These are phyloP conservation scores for Gadopsis marmoratus DNA, from an alignment of 2,797 vertebrate species.

Conservation along the genomic window DNA sequence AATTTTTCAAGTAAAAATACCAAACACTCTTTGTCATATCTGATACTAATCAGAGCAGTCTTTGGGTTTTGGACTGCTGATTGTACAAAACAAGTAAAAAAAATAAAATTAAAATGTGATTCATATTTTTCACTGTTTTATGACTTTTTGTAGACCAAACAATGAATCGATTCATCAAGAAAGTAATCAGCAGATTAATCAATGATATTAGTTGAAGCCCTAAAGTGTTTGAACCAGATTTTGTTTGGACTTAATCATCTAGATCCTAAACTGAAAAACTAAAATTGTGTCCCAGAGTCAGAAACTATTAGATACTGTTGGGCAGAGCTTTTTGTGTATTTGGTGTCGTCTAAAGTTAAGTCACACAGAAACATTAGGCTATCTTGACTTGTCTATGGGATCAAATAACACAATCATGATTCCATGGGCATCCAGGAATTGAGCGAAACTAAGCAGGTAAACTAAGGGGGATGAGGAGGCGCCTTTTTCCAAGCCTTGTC, in stretches of 20 bases:
- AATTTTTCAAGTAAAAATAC: background rate
- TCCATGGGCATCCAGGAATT: too few species aligned
- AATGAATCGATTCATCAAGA: background rate
- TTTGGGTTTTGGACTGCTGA: background rate
- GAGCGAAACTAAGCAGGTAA: too few species aligned
- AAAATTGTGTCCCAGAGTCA: background rate
- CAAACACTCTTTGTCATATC: background rate
- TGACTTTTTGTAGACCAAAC: background rate
- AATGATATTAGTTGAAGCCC: background rate
- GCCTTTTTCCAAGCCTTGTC: too few species aligned
- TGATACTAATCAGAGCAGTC: constrained; percentile 7
- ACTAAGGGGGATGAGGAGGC: too few species aligned
- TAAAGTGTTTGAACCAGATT: background rate
- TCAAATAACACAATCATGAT: too few species aligned
- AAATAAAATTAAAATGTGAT: background rate
- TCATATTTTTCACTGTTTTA: background rate
- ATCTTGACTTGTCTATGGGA: too few species aligned
- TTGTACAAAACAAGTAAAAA: background rate
- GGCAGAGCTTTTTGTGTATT: too few species aligned
- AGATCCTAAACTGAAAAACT: background rate
- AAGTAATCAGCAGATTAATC: background rate
- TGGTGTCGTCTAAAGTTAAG: too few species aligned
- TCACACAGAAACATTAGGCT: too few species aligned
- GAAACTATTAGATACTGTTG: too few species aligned
- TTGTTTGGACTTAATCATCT: background rate